A percentile compares a stretch with the other conserved stretches of the same genome.
These are phyloP conservation scores for Atherinosoma microstoma DNA, from an alignment of 2,797 vertebrate species.

Conservation along the genomic window DNA sequence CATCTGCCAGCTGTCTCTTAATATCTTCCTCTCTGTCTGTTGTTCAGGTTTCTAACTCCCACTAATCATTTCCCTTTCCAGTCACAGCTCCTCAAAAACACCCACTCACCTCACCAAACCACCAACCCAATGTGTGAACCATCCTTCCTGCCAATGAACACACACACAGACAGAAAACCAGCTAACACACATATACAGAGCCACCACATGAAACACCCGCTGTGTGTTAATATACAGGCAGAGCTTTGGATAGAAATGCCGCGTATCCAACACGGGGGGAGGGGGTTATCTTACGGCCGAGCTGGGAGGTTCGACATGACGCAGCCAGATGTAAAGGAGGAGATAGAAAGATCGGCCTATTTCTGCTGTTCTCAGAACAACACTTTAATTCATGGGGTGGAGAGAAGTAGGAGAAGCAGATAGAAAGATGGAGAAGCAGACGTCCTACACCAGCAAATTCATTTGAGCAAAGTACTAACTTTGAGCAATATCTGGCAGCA, in stretches of 20 bases:
- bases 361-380: slow-evolving; percentile 29
- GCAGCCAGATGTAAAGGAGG: slow-evolving; percentile 62
- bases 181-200: slow-evolving; percentile 25
- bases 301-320: slow-evolving; percentile 59
- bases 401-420: not conserved
- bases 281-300: slow-evolving; percentile 56
- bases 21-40: slow-evolving; percentile 27
- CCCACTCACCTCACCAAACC: slow-evolving; percentile 65
- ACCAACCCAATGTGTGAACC: slow-evolving; percentile 51
- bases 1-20: slow-evolving; percentile 41
- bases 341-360: slow-evolving; percentile 2
- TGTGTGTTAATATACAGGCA: slow-evolving; percentile 61
- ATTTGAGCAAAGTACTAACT: not conserved
- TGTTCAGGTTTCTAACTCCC: slow-evolving; percentile 45
- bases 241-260: slow-evolving; percentile 60
- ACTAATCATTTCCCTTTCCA: slow-evolving; percentile 54
- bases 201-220: slow-evolving; percentile 58
- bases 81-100: slow-evolving; percentile 51
- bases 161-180: slow-evolving; percentile 18
- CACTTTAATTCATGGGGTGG: not conserved
- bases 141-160: slow-evolving; percentile 35
- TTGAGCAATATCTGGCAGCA: slow-evolving; percentile 41
- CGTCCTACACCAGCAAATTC: slow-evolving; percentile 21
- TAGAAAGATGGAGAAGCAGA: slow-evolving; percentile 19
- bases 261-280: slow-evolving; percentile 67